phyloP scores from a whole-genome alignment of 2,797 vertebrate genomes.

The Morelia viridis region DNA sequence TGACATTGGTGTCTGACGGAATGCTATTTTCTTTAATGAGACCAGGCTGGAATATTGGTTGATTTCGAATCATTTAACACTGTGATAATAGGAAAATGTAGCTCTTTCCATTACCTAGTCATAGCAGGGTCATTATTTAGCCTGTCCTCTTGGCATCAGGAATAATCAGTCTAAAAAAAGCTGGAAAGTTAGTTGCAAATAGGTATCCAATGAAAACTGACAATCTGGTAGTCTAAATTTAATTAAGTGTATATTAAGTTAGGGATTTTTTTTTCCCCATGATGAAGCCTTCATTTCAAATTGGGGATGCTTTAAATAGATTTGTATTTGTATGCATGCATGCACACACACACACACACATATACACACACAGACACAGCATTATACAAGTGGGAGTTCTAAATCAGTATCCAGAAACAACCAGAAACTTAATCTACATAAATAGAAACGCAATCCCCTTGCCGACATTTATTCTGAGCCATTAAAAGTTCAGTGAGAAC shows the following conservation, averaged over 20 bases:
- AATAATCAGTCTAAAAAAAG: conserved; percentile 65
- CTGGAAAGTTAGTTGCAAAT: conserved; percentile 62
- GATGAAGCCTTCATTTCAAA: conserved; percentile 4
- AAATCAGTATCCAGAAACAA: background rate
- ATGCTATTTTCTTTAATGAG: conserved; percentile 58
- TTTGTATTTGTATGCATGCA: background rate
- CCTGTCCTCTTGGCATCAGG: conserved; percentile 50
- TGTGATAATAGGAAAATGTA: conserved; percentile 53
- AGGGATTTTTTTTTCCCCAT: background rate
- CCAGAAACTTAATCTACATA: background rate
- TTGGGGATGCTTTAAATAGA: conserved; percentile 32
- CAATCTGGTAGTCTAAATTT: conserved; percentile 56
- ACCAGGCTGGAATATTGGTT: conserved; percentile 50
- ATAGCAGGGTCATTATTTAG: conserved; percentile 54
- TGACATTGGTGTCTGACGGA: conserved; percentile 44
- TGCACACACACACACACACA: background rate
- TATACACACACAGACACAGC: background rate
- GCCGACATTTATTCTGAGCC: background rate
- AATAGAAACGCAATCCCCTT: background rate
- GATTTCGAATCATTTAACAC: conserved; percentile 60
- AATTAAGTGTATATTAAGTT: conserved; percentile 55
- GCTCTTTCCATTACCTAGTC: conserved; percentile 58
- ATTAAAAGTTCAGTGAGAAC: background rate
- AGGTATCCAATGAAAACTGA: conserved; percentile 51
- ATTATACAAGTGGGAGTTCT: background rate